A percentile compares a stretch with the other conserved stretches of the same genome.
These are phyloP conservation scores for Megaleporinus macrocephalus DNA, from an alignment of 2,113 vertebrate species.

Conservation along the genomic window DNA sequence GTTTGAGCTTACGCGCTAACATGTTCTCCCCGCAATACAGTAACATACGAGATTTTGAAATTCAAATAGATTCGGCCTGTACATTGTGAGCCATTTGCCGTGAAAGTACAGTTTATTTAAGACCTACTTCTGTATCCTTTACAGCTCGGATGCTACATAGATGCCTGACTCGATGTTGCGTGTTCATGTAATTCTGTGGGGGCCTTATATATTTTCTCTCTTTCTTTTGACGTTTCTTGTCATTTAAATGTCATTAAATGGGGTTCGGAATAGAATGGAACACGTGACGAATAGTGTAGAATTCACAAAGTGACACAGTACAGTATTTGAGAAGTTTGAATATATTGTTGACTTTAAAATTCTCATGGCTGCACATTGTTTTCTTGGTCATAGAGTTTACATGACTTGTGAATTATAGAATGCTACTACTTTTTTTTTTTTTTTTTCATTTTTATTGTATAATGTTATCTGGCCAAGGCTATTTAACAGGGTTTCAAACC, in stretches of 20 bases:
- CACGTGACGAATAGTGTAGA: constrained; percentile 26
- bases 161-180: neutral
- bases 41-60: constrained; percentile 5
- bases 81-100: constrained; percentile 35
- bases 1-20: constrained; percentile 27
- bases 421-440: constrained; percentile 38
- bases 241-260: neutral
- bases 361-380: constrained; percentile 42
- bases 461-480: constrained; percentile 18
- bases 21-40: constrained; percentile 14
- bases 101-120: neutral
- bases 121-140: neutral
- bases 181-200: constrained; percentile 22
- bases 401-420: constrained; percentile 51
- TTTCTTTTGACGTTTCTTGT: constrained; percentile 7
- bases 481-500: constrained; percentile 35
- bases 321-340: constrained; percentile 38
- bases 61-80: constrained; percentile 38
- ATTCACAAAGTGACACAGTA: constrained; percentile 32
- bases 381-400: constrained; percentile 50
- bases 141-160: neutral
- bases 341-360: constrained; percentile 37
- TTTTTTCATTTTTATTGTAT: constrained; percentile 30
- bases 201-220: constrained; percentile 16
- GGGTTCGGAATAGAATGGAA: neutral